A percentile compares a stretch with the other conserved stretches of the same genome.
Evolutionary conservation across 2,888 invertebrate species (phyloP).

Genomic region (Liopterus haemorrhoidalis): DNA sequence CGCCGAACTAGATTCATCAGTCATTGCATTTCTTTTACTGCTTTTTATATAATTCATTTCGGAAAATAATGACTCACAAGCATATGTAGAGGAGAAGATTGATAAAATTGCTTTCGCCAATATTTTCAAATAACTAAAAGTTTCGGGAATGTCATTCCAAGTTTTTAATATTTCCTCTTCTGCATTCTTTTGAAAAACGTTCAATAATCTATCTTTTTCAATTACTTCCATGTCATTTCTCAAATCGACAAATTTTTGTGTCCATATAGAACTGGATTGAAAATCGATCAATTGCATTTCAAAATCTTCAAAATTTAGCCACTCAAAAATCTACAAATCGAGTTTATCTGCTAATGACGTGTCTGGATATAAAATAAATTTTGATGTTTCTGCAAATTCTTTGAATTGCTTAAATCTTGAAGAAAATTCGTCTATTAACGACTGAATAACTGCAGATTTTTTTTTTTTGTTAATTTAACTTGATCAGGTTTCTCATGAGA

Average conservation of each 20-base stretch:
- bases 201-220: constrained; percentile 26
- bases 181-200: constrained; percentile 24
- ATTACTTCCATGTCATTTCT: constrained; percentile 27
- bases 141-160: constrained; percentile 23
- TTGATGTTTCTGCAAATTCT: constrained; percentile 1
- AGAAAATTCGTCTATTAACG: constrained; percentile 16
- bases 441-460: constrained; percentile 21
- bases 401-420: constrained; percentile 7
- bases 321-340: constrained; percentile 26
- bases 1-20: constrained; percentile 30
- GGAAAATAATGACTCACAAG: too few relatives aligned
- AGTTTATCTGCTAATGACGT: too few relatives aligned
- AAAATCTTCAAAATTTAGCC: constrained; percentile 28
- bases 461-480: constrained; percentile 19
- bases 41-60: constrained; percentile 29
- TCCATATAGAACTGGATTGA: constrained; percentile 31
- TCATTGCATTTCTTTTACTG: constrained; percentile 28
- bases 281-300: constrained; percentile 30
- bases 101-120: constrained; percentile 23
- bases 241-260: constrained; percentile 30
- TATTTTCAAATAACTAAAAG: constrained; percentile 21
- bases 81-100: constrained; percentile 30
- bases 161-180: too few relatives aligned
- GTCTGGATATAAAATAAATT: too few relatives aligned
- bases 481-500: constrained; percentile 19